Conservation (phyloP, 2,888 invertebrate species). For the Psylliodes chrysocephalus region DNA sequence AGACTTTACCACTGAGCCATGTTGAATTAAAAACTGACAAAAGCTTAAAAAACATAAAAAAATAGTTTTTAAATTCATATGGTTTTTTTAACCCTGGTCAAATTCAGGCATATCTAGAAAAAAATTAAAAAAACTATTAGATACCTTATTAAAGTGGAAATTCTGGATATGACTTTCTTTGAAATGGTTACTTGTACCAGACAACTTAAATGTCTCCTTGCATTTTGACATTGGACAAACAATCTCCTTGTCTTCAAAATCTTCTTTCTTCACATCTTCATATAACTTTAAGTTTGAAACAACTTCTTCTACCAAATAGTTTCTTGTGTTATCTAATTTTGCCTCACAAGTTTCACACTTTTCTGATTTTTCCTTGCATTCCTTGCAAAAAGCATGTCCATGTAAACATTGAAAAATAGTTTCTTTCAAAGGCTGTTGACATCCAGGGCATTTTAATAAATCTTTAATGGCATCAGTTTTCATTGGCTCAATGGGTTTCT, state of each 20-base stretch:
- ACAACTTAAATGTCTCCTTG: slow-evolving; percentile 26
- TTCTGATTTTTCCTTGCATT: slow-evolving; percentile 34
- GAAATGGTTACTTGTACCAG: slow-evolving; percentile 34
- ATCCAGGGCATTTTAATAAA: slow-evolving; percentile 34
- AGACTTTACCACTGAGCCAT: too few relatives aligned
- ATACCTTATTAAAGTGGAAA: slow-evolving; percentile 37
- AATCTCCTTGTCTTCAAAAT: slow-evolving; percentile 26
- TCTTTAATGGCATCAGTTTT: slow-evolving; percentile 28
- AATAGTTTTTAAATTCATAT: too few relatives aligned
- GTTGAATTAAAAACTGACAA: too few relatives aligned
- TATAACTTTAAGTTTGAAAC: slow-evolving; percentile 28
- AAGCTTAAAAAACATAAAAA: too few relatives aligned
- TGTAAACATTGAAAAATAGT: slow-evolving; percentile 40
- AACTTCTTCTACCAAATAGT: slow-evolving; percentile 39
- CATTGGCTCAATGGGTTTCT: slow-evolving; percentile 22
- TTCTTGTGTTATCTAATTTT: slow-evolving; percentile 38
- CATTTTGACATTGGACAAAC: slow-evolving; percentile 37
- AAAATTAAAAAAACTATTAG: too few relatives aligned
- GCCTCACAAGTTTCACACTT: slow-evolving; percentile 36
- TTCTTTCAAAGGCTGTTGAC: slow-evolving; percentile 29
- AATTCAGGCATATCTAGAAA: too few relatives aligned
- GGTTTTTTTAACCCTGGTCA: too few relatives aligned
- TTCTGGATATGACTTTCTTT: slow-evolving; percentile 38
- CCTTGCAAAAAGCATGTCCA: slow-evolving; percentile 39
- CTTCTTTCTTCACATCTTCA: not conserved